A percentile compares a stretch with the other conserved stretches of the same genome.
Evolutionary conservation across 2,888 invertebrate genomes (phyloP).

Genomic region (Lasioglossum marginatum): DNA sequence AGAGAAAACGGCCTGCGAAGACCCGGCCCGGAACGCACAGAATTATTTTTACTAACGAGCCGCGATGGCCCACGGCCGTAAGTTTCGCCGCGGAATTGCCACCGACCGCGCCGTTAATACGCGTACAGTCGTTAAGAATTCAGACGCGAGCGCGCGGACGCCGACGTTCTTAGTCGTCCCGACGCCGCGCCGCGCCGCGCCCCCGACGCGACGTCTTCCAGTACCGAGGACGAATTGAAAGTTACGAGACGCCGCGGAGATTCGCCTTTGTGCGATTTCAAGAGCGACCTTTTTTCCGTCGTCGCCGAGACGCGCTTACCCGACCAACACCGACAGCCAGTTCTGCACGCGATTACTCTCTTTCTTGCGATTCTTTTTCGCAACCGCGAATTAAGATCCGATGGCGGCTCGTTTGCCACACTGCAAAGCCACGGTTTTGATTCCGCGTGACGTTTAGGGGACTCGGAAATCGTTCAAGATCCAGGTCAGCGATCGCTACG

Average conservation of each 20-base stretch:
- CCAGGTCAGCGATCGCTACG: neutral
- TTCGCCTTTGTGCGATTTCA: slow-evolving; percentile 6
- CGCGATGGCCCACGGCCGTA: slow-evolving; percentile 67
- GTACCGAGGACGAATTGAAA: slow-evolving; percentile 58
- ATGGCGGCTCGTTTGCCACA: slow-evolving; percentile 15
- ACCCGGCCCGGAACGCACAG: slow-evolving; percentile 19
- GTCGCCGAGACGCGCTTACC: neutral
- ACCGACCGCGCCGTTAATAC: slow-evolving; percentile 66
- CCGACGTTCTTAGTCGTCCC: slow-evolving; percentile 16
- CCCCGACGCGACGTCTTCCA: slow-evolving; percentile 12
- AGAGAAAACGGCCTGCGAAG: slow-evolving; percentile 42
- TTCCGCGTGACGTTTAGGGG: slow-evolving; percentile 17
- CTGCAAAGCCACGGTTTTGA: neutral
- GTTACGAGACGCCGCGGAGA: slow-evolving; percentile 50
- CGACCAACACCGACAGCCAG: neutral
- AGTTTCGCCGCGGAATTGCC: slow-evolving; percentile 69
- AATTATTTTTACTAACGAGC: slow-evolving; percentile 75
- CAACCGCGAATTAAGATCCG: slow-evolving; percentile 12
- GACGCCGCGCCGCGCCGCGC: neutral
- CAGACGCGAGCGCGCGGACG: slow-evolving; percentile 39
- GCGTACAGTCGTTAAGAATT: slow-evolving; percentile 70
- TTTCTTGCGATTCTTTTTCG: neutral
- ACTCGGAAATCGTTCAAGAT: slow-evolving; percentile 14
- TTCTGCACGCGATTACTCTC: neutral
- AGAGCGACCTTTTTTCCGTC: slow-evolving; percentile 6